Base-by-base conservation (phyloP, 2,113 vertebrate species). In the Zingel zingel region DNA sequence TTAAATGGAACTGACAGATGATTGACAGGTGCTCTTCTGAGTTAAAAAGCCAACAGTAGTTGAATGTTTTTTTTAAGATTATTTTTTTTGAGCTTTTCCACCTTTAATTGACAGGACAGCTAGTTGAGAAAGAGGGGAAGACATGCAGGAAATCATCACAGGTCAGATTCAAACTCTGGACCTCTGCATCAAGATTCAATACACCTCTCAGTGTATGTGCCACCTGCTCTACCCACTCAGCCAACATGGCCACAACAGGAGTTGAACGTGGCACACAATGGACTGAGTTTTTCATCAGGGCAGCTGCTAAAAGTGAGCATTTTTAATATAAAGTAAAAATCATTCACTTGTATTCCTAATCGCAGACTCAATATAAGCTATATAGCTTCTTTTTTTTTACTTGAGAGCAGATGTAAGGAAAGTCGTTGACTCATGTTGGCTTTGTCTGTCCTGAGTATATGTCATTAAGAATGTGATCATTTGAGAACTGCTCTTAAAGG, bases 1-100 rank as follows among this genome's bases (percentile, higher is more conserved):
- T 56, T 59, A 45, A 63, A 39, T 54, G 27, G 11, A 47, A 57
- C 36, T 43, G 78, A 64, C 58, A 50, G 16, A 23, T 81, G 73
- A 78, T 36, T 82, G 82, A 77, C 74, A 66, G 13, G 64, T 45
- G 62, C 5, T 21, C 66, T 19, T 48, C 72, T 58, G 57, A 23
- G 51, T 43, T 63, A 23, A 63, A 79, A 72, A 45, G 48, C 45
- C 66, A 15, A 5, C 51, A 75, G 62, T 19, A 67, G 9, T 39
- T 39, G 53, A 74, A 25, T 27, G 27, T 27, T 27, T 27, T 2
- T 27, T 27, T 27, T 27, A 27, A 27, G 27, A 27, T 27, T 27
- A 27, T 27, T 27, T 27, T 27, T 27, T 27, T 27, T 2, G 27
- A 2, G 27, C 2, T 27, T 27, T 27, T 27, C 27, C 27, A 27